Evolutionary conservation across 2,888 invertebrate species (phyloP).

Genomic region (Limnephilus rhombicus): DNA sequence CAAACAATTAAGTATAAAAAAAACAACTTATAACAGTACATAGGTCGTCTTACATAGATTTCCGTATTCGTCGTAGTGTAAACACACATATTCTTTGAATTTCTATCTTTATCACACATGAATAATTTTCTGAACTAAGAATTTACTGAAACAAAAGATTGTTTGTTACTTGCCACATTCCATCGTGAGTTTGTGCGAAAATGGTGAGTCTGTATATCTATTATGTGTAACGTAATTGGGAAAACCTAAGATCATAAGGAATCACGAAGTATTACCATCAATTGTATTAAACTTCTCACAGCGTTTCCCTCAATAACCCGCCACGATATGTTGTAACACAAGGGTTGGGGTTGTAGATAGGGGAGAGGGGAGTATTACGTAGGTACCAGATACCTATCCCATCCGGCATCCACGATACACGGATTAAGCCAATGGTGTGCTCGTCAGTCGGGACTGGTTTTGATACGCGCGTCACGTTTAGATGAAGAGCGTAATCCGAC

Average conservation of each 20-base stretch:
- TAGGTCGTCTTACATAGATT: too few species aligned
- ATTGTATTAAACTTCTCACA: background rate
- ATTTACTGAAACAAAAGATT: too few species aligned
- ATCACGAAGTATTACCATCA: background rate
- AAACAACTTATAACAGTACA: too few species aligned
- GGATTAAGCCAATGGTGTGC: background rate
- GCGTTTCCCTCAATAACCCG: background rate
- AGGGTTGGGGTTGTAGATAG: background rate
- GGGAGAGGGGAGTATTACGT: background rate
- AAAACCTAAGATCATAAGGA: background rate
- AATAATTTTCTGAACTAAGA: too few species aligned
- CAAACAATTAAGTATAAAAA: too few species aligned
- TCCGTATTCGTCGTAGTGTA: too few species aligned
- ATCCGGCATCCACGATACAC: background rate
- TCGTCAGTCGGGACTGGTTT: background rate
- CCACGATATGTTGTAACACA: background rate
- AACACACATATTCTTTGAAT: too few species aligned
- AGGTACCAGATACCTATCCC: background rate
- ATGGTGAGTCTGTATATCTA: too few species aligned
- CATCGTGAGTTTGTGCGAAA: too few species aligned
- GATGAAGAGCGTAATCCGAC: constrained; percentile 33
- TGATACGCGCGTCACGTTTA: constrained; percentile 13
- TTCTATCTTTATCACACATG: too few species aligned
- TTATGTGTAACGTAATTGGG: background rate
- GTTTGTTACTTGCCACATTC: too few species aligned